A percentile compares a stretch with the other conserved stretches of the same genome.
phyloP scores from a whole-genome alignment of 2,113 vertebrate genomes.

The Sapajus apella region DNA sequence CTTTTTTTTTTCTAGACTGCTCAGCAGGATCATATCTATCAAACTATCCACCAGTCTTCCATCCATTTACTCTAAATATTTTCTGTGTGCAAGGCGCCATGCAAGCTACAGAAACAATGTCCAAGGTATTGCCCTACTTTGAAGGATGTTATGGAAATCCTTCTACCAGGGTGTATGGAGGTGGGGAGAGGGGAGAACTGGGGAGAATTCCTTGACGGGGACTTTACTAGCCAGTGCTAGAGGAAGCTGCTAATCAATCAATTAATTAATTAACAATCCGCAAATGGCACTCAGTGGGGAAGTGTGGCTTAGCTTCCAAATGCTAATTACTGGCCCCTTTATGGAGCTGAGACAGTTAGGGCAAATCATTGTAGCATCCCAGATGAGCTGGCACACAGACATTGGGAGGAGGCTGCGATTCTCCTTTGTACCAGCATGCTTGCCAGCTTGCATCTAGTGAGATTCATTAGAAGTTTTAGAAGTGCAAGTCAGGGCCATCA shows the following conservation, averaged over 20 bases:
- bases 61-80: too few species aligned
- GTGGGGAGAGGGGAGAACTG: too few species aligned
- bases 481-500: conserved; percentile 79
- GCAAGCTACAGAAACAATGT: neutral
- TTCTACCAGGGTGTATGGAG: neutral
- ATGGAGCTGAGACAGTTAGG: conserved; percentile 74
- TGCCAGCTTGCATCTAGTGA: conserved; percentile 82
- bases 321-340: conserved; percentile 80
- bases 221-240: conserved; percentile 61
- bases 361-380: conserved; percentile 78
- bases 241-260: conserved; percentile 61
- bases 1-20: too few species aligned
- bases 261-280: conserved; percentile 82
- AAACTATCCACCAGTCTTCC: too few species aligned
- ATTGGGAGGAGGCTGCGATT: conserved; percentile 74
- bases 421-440: conserved; percentile 73
- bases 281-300: conserved; percentile 79
- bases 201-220: neutral
- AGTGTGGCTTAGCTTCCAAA: conserved; percentile 82
- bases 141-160: neutral
- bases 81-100: neutral
- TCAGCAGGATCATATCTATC: neutral
- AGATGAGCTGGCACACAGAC: conserved; percentile 77
- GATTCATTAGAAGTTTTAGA: conserved; percentile 84
- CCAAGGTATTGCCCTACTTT: conserved; percentile 69